These are phyloP conservation scores for Narcine bancroftii DNA, from an alignment of 2,113 vertebrate species.

Conservation along the genomic window DNA sequence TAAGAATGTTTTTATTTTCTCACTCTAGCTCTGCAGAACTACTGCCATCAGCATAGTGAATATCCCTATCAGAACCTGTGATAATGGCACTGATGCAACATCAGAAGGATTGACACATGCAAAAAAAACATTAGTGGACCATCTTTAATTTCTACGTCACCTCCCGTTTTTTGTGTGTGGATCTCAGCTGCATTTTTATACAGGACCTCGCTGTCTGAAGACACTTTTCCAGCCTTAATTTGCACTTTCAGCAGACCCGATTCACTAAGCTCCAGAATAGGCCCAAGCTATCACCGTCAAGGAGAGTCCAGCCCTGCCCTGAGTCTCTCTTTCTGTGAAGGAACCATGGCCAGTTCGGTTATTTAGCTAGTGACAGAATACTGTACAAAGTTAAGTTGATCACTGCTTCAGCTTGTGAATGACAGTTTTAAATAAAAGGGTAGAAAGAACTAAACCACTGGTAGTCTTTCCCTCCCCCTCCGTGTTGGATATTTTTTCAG, in stretches of 20 bases:
- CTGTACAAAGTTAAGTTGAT: neutral
- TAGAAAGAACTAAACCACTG: neutral
- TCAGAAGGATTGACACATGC: conserved; percentile 2
- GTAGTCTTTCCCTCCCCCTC: neutral
- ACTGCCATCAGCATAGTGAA: neutral
- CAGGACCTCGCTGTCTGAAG: neutral
- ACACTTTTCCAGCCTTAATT: neutral
- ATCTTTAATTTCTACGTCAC: neutral
- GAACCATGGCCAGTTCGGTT: neutral
- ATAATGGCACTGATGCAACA: neutral
- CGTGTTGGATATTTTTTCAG: neutral
- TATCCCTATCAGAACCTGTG: neutral
- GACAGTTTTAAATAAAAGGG: neutral
- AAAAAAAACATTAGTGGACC: neutral
- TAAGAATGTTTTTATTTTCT: neutral
- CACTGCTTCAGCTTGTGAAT: neutral
- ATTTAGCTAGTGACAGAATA: neutral
- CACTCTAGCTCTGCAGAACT: neutral
- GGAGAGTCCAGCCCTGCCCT: neutral
- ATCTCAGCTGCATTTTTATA: neutral
- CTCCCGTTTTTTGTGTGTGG: neutral
- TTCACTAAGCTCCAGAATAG: neutral
- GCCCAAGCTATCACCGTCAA: neutral
- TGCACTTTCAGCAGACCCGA: neutral
- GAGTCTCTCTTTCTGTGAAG: neutral